phyloP scores from a whole-genome alignment of 2,113 vertebrate species.

The Symphodus melops region DNA sequence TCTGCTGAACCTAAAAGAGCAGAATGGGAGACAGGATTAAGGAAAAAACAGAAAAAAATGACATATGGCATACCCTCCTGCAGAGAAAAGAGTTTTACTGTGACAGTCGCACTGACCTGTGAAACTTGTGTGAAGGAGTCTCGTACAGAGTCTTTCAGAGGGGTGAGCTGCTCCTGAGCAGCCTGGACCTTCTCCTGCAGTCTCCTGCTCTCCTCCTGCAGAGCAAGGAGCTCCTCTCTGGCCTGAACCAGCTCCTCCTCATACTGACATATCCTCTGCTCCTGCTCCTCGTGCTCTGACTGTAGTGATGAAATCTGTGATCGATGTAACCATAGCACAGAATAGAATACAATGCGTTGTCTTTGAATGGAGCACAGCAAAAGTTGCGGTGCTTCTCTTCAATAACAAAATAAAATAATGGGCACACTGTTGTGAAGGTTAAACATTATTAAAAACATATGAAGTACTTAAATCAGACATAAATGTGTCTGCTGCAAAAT shows the following conservation, averaged over 20 bases:
- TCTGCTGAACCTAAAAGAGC: slow-evolving; percentile 86
- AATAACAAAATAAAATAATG: no score
- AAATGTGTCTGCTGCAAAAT: not conserved
- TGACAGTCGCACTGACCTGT: slow-evolving; percentile 83
- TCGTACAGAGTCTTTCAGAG: slow-evolving; percentile 91
- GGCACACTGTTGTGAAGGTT: no score
- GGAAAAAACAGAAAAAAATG: not conserved
- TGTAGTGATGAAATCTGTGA: slow-evolving; percentile 91
- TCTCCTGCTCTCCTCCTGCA: slow-evolving; percentile 93
- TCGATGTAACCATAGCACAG: not conserved
- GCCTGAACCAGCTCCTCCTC: slow-evolving; percentile 93
- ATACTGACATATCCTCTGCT: slow-evolving; percentile 90
- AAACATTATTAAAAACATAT: no score
- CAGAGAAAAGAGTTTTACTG: not conserved
- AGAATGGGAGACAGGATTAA: not conserved
- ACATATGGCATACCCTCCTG: not conserved
- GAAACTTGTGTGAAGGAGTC: slow-evolving; percentile 92
- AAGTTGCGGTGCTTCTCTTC: no score
- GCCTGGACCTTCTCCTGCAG: slow-evolving; percentile 91
- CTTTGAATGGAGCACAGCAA: no score
- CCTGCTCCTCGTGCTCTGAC: slow-evolving; percentile 91
- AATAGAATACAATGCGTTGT: not conserved
- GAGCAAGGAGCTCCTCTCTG: slow-evolving; percentile 89
- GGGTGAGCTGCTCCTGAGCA: slow-evolving; percentile 90
- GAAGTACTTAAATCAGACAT: not conserved